A percentile compares a stretch with the other conserved stretches of the same genome.
These are phyloP conservation scores for Heterodera schachtii DNA, from an alignment of 1,140 invertebrate species.

Conservation along the genomic window DNA sequence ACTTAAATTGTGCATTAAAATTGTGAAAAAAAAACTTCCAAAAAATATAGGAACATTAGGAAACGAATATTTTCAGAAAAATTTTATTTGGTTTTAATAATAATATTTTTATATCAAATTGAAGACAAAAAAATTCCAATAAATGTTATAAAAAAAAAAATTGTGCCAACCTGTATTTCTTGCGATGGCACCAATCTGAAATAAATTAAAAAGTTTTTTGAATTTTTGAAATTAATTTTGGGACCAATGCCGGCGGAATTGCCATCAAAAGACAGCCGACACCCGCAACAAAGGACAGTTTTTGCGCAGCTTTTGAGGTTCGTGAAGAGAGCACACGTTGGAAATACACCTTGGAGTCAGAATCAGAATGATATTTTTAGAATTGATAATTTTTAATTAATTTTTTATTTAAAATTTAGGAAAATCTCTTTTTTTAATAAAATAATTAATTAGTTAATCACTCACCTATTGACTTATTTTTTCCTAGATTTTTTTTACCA, in stretches of 20 bases:
- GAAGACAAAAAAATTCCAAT: conserved; percentile 33
- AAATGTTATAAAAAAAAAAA: conserved; percentile 17
- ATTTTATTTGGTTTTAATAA: not conserved
- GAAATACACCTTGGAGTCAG: conserved; percentile 98
- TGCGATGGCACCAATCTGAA: conserved; percentile 85
- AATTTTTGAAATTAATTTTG: not conserved
- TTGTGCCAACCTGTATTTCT: conserved; percentile 84
- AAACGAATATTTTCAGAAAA: not conserved
- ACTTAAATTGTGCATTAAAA: too few relatives aligned
- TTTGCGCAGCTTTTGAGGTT: conserved; percentile 85
- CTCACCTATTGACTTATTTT: too few relatives aligned
- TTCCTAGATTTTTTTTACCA: too few relatives aligned
- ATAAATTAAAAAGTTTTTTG: not conserved
- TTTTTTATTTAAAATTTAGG: too few relatives aligned
- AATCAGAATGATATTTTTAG: too few relatives aligned
- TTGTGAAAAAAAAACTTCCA: not conserved
- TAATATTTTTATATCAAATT: not conserved
- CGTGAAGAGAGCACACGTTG: conserved; percentile 93
- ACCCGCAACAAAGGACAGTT: conserved; percentile 93
- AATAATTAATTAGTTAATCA: too few relatives aligned
- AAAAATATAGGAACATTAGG: not conserved
- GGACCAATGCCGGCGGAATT: conserved; percentile 82
- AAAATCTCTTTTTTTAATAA: too few relatives aligned
- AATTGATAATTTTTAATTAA: too few relatives aligned
- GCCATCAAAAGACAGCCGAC: conserved; percentile 87